Evolutionary conservation across 2,888 invertebrate species (phyloP).

Genomic region (Lymantria dispar): DNA sequence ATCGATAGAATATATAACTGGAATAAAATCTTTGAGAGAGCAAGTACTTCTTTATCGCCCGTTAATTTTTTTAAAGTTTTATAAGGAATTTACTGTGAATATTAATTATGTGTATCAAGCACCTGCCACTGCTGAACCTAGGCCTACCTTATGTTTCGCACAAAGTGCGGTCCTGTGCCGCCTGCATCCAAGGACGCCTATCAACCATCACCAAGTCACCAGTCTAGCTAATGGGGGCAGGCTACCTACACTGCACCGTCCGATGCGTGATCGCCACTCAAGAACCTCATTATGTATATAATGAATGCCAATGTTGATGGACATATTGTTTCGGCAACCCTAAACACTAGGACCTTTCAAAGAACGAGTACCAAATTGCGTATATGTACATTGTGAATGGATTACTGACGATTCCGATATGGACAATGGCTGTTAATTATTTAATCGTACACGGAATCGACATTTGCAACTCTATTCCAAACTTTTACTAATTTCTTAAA

Average conservation of each 20-base stretch:
- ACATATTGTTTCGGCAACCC: constrained; percentile 2
- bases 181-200: too few relatives aligned
- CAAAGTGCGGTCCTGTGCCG: too few relatives aligned
- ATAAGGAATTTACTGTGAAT: too few relatives aligned
- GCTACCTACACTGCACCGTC: too few relatives aligned
- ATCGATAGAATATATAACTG: constrained; percentile 9
- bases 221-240: too few relatives aligned
- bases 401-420: constrained; percentile 10
- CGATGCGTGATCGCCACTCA: too few relatives aligned
- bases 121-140: too few relatives aligned
- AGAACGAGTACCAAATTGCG: not conserved
- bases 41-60: not conserved
- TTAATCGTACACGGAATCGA: constrained; percentile 17
- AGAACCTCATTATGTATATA: too few relatives aligned
- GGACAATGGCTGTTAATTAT: constrained; percentile 33
- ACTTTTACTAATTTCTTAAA: constrained; percentile 9
- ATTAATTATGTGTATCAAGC: too few relatives aligned
- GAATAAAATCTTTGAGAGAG: constrained; percentile 7
- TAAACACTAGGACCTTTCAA: not conserved
- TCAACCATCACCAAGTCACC: too few relatives aligned
- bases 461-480: constrained; percentile 7
- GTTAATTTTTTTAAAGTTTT: not conserved
- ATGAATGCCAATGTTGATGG: not conserved
- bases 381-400: constrained; percentile 25
- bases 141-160: too few relatives aligned